Evolutionary conservation across 2,113 vertebrate genomes (phyloP), one percentile per base, ranked within the genome.

Genomic region (Lontra canadensis): DNA sequence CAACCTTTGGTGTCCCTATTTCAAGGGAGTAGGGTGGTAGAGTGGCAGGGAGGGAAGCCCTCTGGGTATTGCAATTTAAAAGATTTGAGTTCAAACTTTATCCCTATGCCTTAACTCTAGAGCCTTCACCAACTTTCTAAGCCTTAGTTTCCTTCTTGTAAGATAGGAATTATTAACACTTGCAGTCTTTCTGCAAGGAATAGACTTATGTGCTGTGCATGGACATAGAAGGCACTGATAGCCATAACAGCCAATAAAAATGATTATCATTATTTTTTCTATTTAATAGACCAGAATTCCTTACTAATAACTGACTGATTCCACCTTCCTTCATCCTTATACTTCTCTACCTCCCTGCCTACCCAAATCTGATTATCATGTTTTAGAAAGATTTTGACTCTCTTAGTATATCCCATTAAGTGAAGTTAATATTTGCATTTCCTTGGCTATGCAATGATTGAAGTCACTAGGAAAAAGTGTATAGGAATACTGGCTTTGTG

Each of bases 11-110:
- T 84, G 13, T 80, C 18, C 49, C 34, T 55, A 29, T 91, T 74
- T 52, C 76, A 80, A 63, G 57, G 44, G 9, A 31, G 21, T 39
- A 88, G 49, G 15, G 42, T 90, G 36, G 29, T 42, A 0, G 18
- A 57, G 42, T 49, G 14, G 76, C 25, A 44, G 39, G 23, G 18
- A 29, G 59, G 42, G 20, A 42, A n/a, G 36, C 44, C 55, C 26
- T 80, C n/a, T 59, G 10, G 7, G n/a, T 71, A 95, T 83, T 95
- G 18, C 17, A 93, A 79, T 57, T 95, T 36, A 79, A 84, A 96
- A 71, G 7, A 47, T 21, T 6, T 31, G 17, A 31, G 20, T 59
- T 93, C 67, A 83, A 90, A 90, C 42, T 90, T 80, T 69, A n/a
- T 34, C 25, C 6, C 11, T 85, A 15, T 39, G 34, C 39, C 26